Percentiles rank a stretch among this genome's conserved stretches.
Evolutionary conservation across 2,113 vertebrate species (phyloP).

Genomic region (Dipodomys merriami): DNA sequence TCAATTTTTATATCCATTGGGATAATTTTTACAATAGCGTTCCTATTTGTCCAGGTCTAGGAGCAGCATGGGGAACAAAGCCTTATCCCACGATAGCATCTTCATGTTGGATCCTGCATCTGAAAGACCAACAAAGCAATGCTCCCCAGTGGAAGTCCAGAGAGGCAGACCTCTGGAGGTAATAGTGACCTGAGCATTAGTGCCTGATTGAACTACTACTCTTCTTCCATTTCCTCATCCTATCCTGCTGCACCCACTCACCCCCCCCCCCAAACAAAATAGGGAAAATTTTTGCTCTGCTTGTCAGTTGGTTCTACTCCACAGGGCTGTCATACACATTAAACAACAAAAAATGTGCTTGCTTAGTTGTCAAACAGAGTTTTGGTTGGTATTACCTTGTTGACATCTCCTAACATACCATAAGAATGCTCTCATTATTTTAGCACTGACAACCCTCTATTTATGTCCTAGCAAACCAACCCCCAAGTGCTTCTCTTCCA

Average conservation of each 20-base stretch:
- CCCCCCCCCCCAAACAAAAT: neutral
- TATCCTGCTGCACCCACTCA: too few species aligned
- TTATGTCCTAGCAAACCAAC: neutral
- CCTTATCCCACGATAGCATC: constrained; percentile 93
- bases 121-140: constrained; percentile 77
- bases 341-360: neutral
- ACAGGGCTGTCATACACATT: neutral
- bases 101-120: constrained; percentile 88
- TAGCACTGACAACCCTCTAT: neutral
- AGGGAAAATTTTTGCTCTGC: neutral
- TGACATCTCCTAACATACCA: neutral
- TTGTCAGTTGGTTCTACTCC: neutral
- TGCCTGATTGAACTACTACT: neutral
- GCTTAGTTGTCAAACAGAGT: neutral
- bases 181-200: neutral
- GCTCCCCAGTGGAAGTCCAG: neutral
- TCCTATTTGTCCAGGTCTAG: constrained; percentile 86
- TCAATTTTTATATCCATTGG: neutral
- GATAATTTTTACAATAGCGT: constrained; percentile 58
- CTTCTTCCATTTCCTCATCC: neutral
- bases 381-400: neutral
- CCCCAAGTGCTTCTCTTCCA: constrained; percentile 15
- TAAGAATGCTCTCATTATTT: neutral
- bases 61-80: constrained; percentile 90
- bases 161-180: constrained; percentile 59